A percentile compares a stretch with the other conserved stretches of the same genome.
Evolutionary conservation across 30 jellyfish, hydroid and myxozoan species (phyloP).

Genomic region (Aurelia coerulea): DNA sequence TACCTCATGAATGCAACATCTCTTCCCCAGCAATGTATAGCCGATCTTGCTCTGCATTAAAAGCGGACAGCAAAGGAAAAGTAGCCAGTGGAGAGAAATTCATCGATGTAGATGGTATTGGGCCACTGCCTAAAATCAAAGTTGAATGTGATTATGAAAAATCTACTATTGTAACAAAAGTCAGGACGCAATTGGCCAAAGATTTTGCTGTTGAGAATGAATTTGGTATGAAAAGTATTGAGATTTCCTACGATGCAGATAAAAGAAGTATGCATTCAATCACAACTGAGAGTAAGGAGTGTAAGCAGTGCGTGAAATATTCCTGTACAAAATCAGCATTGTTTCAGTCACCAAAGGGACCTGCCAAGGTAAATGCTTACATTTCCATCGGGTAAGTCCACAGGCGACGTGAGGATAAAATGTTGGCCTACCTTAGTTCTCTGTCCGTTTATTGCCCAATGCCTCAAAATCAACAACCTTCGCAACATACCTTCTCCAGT

Average conservation of each 20-base stretch:
- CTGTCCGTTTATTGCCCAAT: no score
- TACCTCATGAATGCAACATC: neutral
- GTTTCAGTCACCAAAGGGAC: constrained; percentile 75
- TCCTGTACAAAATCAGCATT: constrained; percentile 62
- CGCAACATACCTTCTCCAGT: no score
- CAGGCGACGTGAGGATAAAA: no score
- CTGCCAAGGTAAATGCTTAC: constrained; percentile 33
- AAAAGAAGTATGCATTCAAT: constrained; percentile 47
- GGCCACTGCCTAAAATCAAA: constrained; percentile 62
- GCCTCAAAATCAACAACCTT: no score
- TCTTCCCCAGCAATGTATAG: constrained; percentile 47
- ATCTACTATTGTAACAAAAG: constrained; percentile 12
- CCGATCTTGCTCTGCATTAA: constrained; percentile 59
- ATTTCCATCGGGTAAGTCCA: neutral
- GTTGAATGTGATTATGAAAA: constrained; percentile 32
- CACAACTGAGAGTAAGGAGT: constrained; percentile 26
- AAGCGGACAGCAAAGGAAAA: neutral
- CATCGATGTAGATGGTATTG: constrained; percentile 75
- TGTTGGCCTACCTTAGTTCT: no score
- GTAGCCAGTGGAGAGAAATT: constrained; percentile 29
- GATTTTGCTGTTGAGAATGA: constrained; percentile 41
- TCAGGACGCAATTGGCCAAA: constrained; percentile 13
- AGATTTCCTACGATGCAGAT: constrained; percentile 52
- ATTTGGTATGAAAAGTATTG: constrained; percentile 30
- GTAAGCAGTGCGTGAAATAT: constrained; percentile 62